Evolutionary conservation across 92 coral and sea anemone species (phyloP), one percentile per base, ranked within the genome.

Genomic region (Porites rus): DNA sequence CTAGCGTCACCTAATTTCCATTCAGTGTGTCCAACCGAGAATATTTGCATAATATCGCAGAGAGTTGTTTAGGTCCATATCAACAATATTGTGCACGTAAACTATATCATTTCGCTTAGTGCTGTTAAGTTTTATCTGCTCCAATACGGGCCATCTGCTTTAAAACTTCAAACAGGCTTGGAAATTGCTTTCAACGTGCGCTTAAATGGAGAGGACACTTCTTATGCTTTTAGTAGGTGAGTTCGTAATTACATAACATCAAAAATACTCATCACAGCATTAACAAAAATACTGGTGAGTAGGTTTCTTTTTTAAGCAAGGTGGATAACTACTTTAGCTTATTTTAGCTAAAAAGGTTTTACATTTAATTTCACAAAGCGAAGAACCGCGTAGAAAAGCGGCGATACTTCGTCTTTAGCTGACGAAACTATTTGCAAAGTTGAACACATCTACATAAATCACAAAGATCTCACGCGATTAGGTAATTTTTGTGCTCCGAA

Each of bases 21-120:
- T 43, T 79, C 66, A 16, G 14, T 13, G 51, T 46, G 51, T 4
- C 12, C 13, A 20, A 21, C 24, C 73, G 6, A 1, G 6, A 14
- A 79, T 51, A 66, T 79, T 79, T 79, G 74, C 74, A 38, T 38
- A 38, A 79, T 79, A 65, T 56, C 3, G 16, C 50, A 18, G 22
- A 2, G 0, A 2, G 43, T 50, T 24, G 63, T 31, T 43, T 70
- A 10, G 73, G 19, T 24, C 50, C 4, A 5, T 25, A 65, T 76
- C 67, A 17, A 25, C 22, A 76, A 60, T 69, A 54, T 13, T 3
- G 16, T 14, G 51, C 28, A 7, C 51, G 31, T 8, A 3, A 8
- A 2, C 69, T 60, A 7, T 17, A 0, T 43, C 19, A 56, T 8
- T 10, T 56, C 11, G 11, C 61, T 10, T 10, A 56, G 16, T 14